Percentiles rank a stretch among this genome's conserved stretches.
Conservation (phyloP, 2,888 invertebrate genomes). For the Latrodectus hesperus region DNA sequence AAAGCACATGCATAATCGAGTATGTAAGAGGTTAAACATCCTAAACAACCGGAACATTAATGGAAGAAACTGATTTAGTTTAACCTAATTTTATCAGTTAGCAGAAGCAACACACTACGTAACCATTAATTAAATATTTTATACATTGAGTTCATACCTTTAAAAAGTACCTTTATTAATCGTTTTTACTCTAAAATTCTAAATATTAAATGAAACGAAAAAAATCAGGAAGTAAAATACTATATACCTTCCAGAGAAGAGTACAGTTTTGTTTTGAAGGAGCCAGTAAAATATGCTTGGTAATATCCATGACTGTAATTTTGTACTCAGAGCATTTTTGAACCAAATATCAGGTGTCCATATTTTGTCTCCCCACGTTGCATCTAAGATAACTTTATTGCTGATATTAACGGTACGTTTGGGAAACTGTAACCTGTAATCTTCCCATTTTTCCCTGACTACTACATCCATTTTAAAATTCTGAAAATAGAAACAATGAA, state of each 20-base stretch:
- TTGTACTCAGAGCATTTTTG: conserved; percentile 66
- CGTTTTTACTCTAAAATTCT: no score
- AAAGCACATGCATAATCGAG: no score
- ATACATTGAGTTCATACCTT: no score
- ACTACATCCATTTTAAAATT: conserved; percentile 57
- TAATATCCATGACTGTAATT: conserved; percentile 54
- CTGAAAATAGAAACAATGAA: conserved; percentile 3
- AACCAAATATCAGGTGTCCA: conserved; percentile 71
- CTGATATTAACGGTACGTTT: background rate
- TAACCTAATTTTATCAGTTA: no score
- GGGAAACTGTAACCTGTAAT: conserved; percentile 32
- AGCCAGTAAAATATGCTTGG: conserved; percentile 61
- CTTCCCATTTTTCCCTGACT: conserved; percentile 36
- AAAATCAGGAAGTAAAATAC: background rate
- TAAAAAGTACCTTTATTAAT: no score
- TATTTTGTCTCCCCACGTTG: conserved; percentile 55
- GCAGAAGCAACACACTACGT: no score
- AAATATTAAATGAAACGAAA: background rate
- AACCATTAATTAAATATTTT: no score
- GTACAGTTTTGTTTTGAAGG: conserved; percentile 46
- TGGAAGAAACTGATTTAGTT: no score
- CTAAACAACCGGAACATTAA: no score
- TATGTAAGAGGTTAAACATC: no score
- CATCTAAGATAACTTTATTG: conserved; percentile 59
- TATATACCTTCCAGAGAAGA: conserved; percentile 66